Percentiles rank a stretch among this genome's conserved stretches.
Evolutionary conservation across 1,140 invertebrate species (phyloP).

Genomic region (Nymphalis io): DNA sequence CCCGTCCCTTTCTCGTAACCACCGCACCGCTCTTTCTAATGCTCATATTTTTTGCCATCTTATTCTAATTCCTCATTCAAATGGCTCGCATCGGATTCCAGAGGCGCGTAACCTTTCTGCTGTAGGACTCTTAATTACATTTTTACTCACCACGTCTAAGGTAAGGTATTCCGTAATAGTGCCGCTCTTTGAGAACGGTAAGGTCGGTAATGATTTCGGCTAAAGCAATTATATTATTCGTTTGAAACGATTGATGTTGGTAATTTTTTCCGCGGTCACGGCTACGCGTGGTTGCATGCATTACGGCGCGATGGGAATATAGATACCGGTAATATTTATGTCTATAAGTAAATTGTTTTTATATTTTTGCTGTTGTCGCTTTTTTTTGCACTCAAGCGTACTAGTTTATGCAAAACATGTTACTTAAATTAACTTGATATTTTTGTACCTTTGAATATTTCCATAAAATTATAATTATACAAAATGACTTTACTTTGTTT

Average conservation of each 20-base stretch:
- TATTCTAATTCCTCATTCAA: slow-evolving; percentile 80
- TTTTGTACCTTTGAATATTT: slow-evolving; percentile 15
- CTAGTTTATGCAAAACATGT: slow-evolving; percentile 20
- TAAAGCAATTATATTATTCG: slow-evolving; percentile 19
- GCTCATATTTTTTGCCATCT: slow-evolving; percentile 78
- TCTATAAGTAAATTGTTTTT: slow-evolving; percentile 33
- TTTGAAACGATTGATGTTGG: slow-evolving; percentile 22
- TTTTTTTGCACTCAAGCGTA: slow-evolving; percentile 18
- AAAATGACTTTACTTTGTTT: not conserved
- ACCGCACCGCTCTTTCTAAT: slow-evolving; percentile 72
- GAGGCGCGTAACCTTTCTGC: slow-evolving; percentile 68
- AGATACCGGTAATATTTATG: slow-evolving; percentile 29
- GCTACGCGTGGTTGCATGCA: slow-evolving; percentile 28
- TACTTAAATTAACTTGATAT: slow-evolving; percentile 25
- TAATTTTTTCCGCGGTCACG: slow-evolving; percentile 24
- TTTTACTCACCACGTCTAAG: slow-evolving; percentile 47
- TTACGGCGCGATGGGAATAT: slow-evolving; percentile 23
- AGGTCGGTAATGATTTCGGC: slow-evolving; percentile 25
- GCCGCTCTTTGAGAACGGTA: slow-evolving; percentile 25
- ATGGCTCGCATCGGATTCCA: slow-evolving; percentile 71
- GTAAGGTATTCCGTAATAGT: slow-evolving; percentile 42
- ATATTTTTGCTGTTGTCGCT: slow-evolving; percentile 24
- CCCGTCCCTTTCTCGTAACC: slow-evolving; percentile 54
- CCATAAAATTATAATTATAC: slow-evolving; percentile 19
- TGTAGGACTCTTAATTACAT: slow-evolving; percentile 49